Base-by-base conservation (phyloP, 2,797 vertebrate genomes). In the Remorina albescens region DNA sequence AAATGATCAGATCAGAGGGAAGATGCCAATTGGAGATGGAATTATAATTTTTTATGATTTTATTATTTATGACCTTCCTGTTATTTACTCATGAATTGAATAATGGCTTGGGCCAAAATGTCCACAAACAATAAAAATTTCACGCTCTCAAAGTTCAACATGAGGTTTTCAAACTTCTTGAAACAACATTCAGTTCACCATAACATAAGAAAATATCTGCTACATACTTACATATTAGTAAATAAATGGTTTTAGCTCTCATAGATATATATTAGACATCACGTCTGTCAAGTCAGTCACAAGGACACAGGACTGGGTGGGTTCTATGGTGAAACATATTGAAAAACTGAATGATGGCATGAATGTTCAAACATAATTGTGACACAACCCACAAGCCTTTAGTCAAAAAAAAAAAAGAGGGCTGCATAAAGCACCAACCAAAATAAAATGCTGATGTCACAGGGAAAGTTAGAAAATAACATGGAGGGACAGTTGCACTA, bases 1-100 rank as follows among this genome's bases (percentile, higher is more conserved):
- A 71, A 46, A 0, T 58, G 21, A 71, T 41, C 19, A 71, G 34
- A 74, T 5, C 34, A 59, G 30, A 50, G 53, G 28, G 16, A 44
- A 41, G 19, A 39, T 23, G 28, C 6, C 62, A 32, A 70, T 56
- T 57, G 44, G 50, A 2, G n/a, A 21, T 30, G 34, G 4, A 50
- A 34, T 3, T 37, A 5, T 25, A 3, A 19, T 36, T 36, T 32
- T 19, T 28, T 21, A 50, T 49, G 11, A 37, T 7, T 36, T 36
- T 28, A 13, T 67, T 41, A 68, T 59, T 36, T 18, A 25, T 50
- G 7, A 36, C 36, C 42, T 44, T 36, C 58, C 42, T 5, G n/a
- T 21, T 68, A 50, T 56, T 74, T 28, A 42, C 49, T 73, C 32
- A 30, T 30, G 3, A 56, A 13, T 56, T 0, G 19, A 42, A 9